A percentile compares a stretch with the other conserved stretches of the same genome.
These are phyloP conservation scores for Punctoribates punctum DNA, from an alignment of 2,888 invertebrate genomes.

Conservation along the genomic window DNA sequence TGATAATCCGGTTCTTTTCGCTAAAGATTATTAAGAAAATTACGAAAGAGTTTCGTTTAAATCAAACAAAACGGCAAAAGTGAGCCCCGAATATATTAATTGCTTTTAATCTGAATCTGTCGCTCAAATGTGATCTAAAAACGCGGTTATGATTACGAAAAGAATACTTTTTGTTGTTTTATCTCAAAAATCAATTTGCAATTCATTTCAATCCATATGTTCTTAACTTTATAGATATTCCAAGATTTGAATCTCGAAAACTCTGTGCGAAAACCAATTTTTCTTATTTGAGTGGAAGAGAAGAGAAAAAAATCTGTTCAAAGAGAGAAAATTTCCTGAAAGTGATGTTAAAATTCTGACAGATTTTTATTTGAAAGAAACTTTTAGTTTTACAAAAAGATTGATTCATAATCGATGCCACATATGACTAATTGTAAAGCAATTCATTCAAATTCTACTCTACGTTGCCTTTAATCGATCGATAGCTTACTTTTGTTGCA, in stretches of 20 bases:
- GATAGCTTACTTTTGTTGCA: background rate
- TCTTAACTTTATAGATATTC: no score
- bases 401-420: conserved; percentile 7
- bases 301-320: no score
- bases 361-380: background rate
- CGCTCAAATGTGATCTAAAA: background rate
- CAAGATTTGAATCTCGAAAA: no score
- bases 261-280: background rate
- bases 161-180: no score
- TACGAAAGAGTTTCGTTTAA: no score
- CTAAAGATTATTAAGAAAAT: no score
- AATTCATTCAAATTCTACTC: conserved; percentile 9
- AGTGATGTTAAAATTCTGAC: conserved; percentile 9
- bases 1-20: background rate
- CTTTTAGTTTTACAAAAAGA: conserved; percentile 1
- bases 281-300: background rate
- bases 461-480: background rate
- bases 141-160: no score
- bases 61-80: no score
- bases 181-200: background rate
- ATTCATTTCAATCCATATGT: background rate
- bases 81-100: background rate
- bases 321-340: background rate
- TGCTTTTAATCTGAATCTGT: conserved; percentile 16
- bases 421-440: background rate